Percentiles rank a stretch among this genome's conserved stretches.
Evolutionary conservation across 2,888 invertebrate species (phyloP).

Genomic region (Criorhina ranunculi): DNA sequence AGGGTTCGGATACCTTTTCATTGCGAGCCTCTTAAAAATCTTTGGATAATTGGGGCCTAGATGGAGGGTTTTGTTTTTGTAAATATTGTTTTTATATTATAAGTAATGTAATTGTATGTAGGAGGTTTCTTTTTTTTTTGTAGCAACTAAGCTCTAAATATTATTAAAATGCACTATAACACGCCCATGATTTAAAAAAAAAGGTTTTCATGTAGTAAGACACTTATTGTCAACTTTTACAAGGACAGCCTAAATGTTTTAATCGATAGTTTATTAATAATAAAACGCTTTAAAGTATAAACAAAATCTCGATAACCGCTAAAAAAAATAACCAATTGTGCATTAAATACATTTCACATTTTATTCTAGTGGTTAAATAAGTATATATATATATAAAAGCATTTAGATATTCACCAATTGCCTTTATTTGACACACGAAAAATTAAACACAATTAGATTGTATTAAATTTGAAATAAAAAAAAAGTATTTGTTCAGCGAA

Average conservation of each 20-base stretch:
- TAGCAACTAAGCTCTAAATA: neutral
- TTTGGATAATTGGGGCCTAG: slow-evolving; percentile 62
- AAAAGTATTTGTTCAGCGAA: neutral
- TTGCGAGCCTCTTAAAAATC: slow-evolving; percentile 41
- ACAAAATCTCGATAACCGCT: neutral
- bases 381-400: slow-evolving; percentile 61
- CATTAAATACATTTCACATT: slow-evolving; percentile 57
- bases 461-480: neutral
- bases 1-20: slow-evolving; percentile 34
- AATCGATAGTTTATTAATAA: neutral
- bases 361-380: slow-evolving; percentile 57
- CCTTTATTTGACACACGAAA: slow-evolving; percentile 77
- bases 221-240: neutral
- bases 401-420: slow-evolving; percentile 78
- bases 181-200: neutral
- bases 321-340: slow-evolving; percentile 52
- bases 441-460: slow-evolving; percentile 6
- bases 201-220: slow-evolving; percentile 20
- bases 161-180: neutral
- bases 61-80: slow-evolving; percentile 8
- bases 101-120: slow-evolving; percentile 1
- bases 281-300: slow-evolving; percentile 17
- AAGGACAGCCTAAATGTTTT: slow-evolving; percentile 2
- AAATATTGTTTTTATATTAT: slow-evolving; percentile 40
- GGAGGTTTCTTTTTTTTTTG: neutral